A percentile compares a stretch with the other conserved stretches of the same genome.
Evolutionary conservation across 2,888 invertebrate species (phyloP).

Genomic region (Tigriopus californicus): DNA sequence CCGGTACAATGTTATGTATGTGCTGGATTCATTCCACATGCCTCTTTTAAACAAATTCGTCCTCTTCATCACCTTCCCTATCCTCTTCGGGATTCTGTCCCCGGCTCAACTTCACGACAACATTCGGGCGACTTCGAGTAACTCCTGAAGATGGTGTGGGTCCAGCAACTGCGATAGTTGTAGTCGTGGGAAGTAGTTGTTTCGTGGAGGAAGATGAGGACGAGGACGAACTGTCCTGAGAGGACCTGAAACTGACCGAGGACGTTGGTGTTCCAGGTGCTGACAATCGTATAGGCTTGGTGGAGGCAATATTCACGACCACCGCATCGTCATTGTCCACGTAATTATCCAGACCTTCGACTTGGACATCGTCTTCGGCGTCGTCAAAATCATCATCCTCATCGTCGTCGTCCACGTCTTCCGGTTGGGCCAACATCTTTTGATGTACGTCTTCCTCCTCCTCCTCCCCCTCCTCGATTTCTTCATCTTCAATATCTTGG

Average conservation of each 20-base stretch:
- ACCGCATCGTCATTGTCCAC: neutral
- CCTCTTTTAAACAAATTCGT: neutral
- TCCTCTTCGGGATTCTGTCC: neutral
- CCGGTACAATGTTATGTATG: too few relatives aligned
- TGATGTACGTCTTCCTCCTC: neutral
- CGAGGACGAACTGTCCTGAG: neutral
- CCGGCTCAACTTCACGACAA: neutral
- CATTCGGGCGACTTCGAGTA: neutral
- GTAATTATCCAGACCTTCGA: neutral
- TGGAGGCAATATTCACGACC: neutral
- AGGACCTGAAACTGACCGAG: neutral
- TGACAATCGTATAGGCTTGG: neutral
- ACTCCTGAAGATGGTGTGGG: neutral
- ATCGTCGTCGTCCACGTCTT: neutral
- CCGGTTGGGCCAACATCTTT: neutral
- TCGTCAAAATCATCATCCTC: constrained; percentile 4
- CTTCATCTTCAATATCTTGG: neutral
- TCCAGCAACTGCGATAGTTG: neutral
- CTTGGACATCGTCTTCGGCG: neutral
- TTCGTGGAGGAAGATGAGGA: neutral
- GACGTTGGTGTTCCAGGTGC: neutral
- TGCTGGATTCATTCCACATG: too few relatives aligned
- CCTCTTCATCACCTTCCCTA: neutral
- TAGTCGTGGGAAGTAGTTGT: neutral
- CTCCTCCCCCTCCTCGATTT: neutral